These are phyloP conservation scores for Chionodraco myersi DNA, from an alignment of 2,113 vertebrate genomes.

Conservation along the genomic window DNA sequence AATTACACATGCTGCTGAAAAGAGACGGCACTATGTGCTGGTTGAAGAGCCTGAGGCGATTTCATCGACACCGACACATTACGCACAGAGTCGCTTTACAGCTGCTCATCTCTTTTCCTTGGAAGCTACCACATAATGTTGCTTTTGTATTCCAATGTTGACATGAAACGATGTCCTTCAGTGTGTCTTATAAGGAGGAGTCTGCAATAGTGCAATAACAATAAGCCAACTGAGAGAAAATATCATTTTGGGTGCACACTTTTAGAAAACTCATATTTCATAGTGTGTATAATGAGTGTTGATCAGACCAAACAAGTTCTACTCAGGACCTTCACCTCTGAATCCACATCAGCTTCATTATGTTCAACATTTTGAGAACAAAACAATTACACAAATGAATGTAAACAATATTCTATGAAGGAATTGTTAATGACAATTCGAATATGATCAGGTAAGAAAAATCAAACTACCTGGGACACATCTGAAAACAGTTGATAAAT, in stretches of 20 bases:
- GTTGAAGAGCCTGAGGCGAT: constrained; percentile 13
- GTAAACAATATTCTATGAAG: background rate
- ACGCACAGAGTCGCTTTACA: constrained; percentile 2
- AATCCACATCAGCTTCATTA: background rate
- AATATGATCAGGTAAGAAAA: background rate
- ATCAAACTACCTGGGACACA: background rate
- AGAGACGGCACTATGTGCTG: constrained; percentile 9
- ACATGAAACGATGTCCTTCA: background rate
- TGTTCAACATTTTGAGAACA: background rate
- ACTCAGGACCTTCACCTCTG: background rate
- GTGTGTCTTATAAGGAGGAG: background rate
- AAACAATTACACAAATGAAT: background rate
- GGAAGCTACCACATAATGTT: constrained; percentile 5
- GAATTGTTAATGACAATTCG: background rate
- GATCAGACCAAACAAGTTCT: background rate
- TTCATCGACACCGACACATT: constrained; percentile 2
- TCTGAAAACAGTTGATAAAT: too few species aligned
- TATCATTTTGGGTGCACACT: background rate
- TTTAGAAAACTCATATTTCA: background rate
- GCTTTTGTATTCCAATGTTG: background rate
- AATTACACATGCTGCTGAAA: constrained; percentile 38
- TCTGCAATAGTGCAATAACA: background rate
- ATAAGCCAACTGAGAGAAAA: background rate
- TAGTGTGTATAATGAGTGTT: background rate
- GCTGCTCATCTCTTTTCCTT: constrained; percentile 43